A percentile compares a stretch with the other conserved stretches of the same genome.
Conservation (phyloP, 2,888 invertebrate genomes). For the Catocala fraxini region DNA sequence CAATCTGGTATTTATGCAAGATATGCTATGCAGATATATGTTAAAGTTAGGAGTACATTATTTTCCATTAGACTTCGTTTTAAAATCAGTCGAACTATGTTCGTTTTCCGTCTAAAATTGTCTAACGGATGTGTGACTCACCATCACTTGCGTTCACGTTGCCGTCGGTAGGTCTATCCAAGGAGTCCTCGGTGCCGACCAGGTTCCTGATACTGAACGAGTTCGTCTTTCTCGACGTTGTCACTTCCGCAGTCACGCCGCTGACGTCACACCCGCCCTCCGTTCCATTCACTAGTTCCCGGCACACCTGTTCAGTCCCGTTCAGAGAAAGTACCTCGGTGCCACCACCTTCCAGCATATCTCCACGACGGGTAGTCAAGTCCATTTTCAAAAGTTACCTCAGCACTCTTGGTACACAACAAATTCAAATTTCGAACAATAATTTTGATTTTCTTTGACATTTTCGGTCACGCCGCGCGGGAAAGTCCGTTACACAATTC, state of each 20-base stretch:
- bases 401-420: slow-evolving; percentile 40
- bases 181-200: slow-evolving; percentile 73
- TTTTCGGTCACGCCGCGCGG: slow-evolving; percentile 52
- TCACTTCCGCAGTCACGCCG: slow-evolving; percentile 68
- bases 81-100: neutral
- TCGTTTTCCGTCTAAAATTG: neutral
- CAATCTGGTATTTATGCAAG: too few species aligned
- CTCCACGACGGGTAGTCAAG: slow-evolving; percentile 82
- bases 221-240: slow-evolving; percentile 69
- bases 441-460: slow-evolving; percentile 54
- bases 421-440: slow-evolving; percentile 51
- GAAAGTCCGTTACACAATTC: slow-evolving; percentile 43
- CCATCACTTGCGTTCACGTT: slow-evolving; percentile 68
- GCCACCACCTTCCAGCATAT: slow-evolving; percentile 61
- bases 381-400: slow-evolving; percentile 73
- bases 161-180: slow-evolving; percentile 70
- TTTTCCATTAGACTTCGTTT: neutral
- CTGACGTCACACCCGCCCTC: slow-evolving; percentile 71
- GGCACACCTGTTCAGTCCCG: slow-evolving; percentile 69
- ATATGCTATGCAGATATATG: too few species aligned
- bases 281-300: slow-evolving; percentile 70
- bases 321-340: slow-evolving; percentile 58
- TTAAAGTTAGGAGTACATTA: too few species aligned
- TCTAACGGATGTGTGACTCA: slow-evolving; percentile 53
- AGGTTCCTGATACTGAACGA: slow-evolving; percentile 81